These are phyloP conservation scores for Trichomalopsis sarcophagae DNA, from an alignment of 1,140 invertebrate genomes.

Conservation along the genomic window DNA sequence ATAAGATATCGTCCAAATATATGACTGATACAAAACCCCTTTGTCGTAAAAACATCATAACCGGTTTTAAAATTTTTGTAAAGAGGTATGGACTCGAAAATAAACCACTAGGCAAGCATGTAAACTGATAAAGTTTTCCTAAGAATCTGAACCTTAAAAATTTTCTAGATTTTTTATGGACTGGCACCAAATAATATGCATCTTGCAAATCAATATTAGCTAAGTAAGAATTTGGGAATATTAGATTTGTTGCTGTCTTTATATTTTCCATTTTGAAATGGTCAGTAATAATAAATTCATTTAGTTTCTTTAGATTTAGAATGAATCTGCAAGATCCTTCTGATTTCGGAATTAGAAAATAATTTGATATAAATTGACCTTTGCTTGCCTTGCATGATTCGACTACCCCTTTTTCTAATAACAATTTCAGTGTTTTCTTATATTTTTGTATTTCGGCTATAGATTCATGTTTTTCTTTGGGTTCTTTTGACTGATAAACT, in stretches of 20 bases:
- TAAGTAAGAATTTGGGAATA: constrained; percentile 44
- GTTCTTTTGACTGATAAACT: neutral
- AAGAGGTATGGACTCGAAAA: constrained; percentile 34
- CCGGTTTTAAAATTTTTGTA: constrained; percentile 51
- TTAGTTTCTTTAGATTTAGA: constrained; percentile 45
- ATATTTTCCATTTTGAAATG: constrained; percentile 54
- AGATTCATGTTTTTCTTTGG: neutral
- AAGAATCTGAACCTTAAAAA: constrained; percentile 48
- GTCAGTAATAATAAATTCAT: constrained; percentile 41
- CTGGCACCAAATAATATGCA: constrained; percentile 41
- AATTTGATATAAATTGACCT: constrained; percentile 48
- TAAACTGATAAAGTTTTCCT: constrained; percentile 45
- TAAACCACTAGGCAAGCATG: constrained; percentile 46
- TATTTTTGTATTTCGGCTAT: neutral
- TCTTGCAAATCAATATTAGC: constrained; percentile 41
- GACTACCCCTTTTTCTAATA: constrained; percentile 44
- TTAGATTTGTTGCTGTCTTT: constrained; percentile 38
- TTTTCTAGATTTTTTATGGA: constrained; percentile 16
- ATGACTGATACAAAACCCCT: constrained; percentile 34
- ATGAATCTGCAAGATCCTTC: constrained; percentile 43
- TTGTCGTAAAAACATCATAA: constrained; percentile 23
- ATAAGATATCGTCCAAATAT: neutral
- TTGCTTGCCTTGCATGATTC: constrained; percentile 18
- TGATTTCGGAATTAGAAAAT: constrained; percentile 44
- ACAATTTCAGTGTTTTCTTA: no score